Evolutionary conservation across 2,888 invertebrate species (phyloP).

Genomic region (Micoletzkya japonica): DNA sequence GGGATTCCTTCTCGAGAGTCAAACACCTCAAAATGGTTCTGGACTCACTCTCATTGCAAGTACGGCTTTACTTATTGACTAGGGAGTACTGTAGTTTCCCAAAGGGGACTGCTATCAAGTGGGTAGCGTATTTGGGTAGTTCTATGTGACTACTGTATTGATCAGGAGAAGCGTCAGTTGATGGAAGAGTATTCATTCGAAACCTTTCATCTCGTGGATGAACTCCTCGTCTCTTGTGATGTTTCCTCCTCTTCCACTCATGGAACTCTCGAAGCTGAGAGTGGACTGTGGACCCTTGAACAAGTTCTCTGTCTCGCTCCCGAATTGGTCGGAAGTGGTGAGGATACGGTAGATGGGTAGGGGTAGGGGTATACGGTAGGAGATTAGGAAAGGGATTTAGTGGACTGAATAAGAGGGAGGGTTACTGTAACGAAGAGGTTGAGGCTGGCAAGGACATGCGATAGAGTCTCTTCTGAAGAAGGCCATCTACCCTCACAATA

Average conservation of each 20-base stretch:
- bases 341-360: not conserved
- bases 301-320: constrained; percentile 60
- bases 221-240: constrained; percentile 54
- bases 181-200: constrained; percentile 61
- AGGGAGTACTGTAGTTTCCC: not conserved
- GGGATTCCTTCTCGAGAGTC: constrained; percentile 48
- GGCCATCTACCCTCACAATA: constrained; percentile 59
- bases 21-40: constrained; percentile 49
- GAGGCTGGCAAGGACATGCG: constrained; percentile 60
- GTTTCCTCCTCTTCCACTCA: constrained; percentile 48
- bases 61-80: constrained; percentile 27
- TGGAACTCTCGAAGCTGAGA: constrained; percentile 57
- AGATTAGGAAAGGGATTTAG: not conserved
- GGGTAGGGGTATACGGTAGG: too few relatives aligned
- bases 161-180: constrained; percentile 59
- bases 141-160: not conserved
- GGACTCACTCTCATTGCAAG: constrained; percentile 47
- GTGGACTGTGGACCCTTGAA: constrained; percentile 61
- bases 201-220: constrained; percentile 60
- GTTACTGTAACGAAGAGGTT: not conserved
- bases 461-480: constrained; percentile 61
- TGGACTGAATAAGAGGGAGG: not conserved
- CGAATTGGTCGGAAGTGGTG: constrained; percentile 59
- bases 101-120: not conserved
- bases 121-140: not conserved